Percentiles rank a stretch among this genome's conserved stretches.
Evolutionary conservation across 2,113 vertebrate genomes (phyloP).

Genomic region (Hippotragus niger): DNA sequence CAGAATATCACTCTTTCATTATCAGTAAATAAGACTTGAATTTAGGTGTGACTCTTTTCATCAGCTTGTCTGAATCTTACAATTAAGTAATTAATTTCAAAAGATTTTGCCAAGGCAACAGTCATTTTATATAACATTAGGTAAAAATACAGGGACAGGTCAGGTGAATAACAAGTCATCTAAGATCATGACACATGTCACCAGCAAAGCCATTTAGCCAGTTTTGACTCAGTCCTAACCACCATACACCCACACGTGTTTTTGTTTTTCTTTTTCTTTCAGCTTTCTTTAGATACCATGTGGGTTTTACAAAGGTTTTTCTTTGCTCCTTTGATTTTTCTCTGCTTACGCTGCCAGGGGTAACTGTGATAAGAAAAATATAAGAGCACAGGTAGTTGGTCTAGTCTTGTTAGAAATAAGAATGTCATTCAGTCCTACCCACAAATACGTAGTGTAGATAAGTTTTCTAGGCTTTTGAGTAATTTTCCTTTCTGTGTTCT

Average conservation of each 20-base stretch:
- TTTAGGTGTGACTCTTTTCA: background rate
- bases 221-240: background rate
- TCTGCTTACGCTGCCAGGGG: background rate
- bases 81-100: background rate
- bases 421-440: background rate
- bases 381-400: background rate
- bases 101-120: background rate
- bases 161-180: background rate
- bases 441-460: background rate
- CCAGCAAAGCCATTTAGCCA: background rate
- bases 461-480: background rate
- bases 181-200: background rate
- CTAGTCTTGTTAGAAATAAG: background rate
- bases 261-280: background rate
- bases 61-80: background rate
- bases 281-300: background rate
- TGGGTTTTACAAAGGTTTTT: background rate
- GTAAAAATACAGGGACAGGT: background rate
- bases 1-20: background rate
- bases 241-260: background rate
- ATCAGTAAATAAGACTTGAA: background rate
- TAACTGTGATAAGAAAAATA: background rate
- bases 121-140: background rate
- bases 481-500: background rate
- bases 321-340: slow-evolving; percentile 4